Conservation (phyloP, 1,140 invertebrate species). For the Aradophagus sp. region DNA sequence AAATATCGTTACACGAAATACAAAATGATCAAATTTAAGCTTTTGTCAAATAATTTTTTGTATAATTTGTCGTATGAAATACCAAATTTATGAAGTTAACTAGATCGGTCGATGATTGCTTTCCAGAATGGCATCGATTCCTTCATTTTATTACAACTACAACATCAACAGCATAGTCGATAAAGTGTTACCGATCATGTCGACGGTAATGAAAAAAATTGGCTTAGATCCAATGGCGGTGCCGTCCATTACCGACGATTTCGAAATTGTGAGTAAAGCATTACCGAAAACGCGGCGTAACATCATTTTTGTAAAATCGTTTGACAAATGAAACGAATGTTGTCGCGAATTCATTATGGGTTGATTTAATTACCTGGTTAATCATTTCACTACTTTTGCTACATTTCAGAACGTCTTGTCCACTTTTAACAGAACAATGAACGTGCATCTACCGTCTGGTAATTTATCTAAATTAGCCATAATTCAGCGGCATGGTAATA, state of each 20-base stretch:
- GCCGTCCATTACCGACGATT: conserved; percentile 19
- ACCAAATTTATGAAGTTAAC: too few species aligned
- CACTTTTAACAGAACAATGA: conserved; percentile 16
- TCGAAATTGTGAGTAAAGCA: conserved; percentile 28
- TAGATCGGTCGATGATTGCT: too few species aligned
- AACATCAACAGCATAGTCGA: conserved; percentile 35
- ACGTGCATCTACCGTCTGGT: conserved; percentile 23
- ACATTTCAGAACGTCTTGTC: conserved; percentile 19
- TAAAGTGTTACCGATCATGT: conserved; percentile 37
- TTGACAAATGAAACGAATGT: too few species aligned
- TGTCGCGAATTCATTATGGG: conserved; percentile 12
- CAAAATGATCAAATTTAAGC: too few species aligned
- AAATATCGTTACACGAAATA: too few species aligned
- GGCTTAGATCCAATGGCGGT: conserved; percentile 11
- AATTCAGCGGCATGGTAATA: conserved; percentile 26
- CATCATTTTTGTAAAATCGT: too few species aligned
- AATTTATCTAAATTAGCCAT: conserved; percentile 36
- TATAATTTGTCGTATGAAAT: too few species aligned
- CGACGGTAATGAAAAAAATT: conserved; percentile 13
- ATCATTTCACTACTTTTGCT: too few species aligned
- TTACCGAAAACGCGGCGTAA: too few species aligned
- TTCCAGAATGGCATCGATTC: conserved; percentile 6
- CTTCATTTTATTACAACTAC: conserved; percentile 25
- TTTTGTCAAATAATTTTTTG: too few species aligned
- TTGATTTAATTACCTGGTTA: too few species aligned